A percentile compares a stretch with the other conserved stretches of the same genome.
These are phyloP conservation scores for Neogale vison DNA, from an alignment of 2,113 vertebrate species.

Conservation along the genomic window DNA sequence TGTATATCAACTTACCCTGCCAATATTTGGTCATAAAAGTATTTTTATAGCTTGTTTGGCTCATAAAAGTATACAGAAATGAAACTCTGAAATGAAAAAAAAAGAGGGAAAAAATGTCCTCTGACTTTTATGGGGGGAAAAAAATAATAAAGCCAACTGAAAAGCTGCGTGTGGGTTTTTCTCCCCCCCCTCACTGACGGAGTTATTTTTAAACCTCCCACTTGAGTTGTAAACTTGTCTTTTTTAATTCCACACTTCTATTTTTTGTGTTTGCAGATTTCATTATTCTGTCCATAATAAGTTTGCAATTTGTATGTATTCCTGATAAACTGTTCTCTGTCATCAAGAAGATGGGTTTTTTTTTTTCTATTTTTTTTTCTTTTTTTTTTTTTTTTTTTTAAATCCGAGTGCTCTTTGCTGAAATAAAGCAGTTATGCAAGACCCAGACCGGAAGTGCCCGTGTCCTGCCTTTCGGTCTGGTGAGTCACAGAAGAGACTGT, in stretches of 20 bases:
- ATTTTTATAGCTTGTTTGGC: background rate
- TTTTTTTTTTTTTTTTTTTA: background rate
- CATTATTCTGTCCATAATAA: background rate
- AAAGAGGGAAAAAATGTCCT: background rate
- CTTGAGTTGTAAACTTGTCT: conserved; percentile 1
- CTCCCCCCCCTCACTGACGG: background rate
- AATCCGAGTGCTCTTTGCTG: background rate
- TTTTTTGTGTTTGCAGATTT: background rate
- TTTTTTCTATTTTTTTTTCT: background rate
- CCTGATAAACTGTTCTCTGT: background rate
- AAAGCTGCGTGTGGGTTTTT: background rate
- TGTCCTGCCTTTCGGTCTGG: background rate
- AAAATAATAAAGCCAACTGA: background rate
- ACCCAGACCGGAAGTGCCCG: background rate
- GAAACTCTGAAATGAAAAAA: background rate
- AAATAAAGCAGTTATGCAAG: background rate
- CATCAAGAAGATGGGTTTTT: background rate
- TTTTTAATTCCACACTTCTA: background rate
- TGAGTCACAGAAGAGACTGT: background rate
- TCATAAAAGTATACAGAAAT: conserved; percentile 8
- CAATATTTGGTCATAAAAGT: background rate
- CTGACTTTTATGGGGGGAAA: background rate
- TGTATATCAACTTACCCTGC: background rate
- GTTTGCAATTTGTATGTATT: background rate
- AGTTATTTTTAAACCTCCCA: background rate